Evolutionary conservation across 1,140 invertebrate species (phyloP), one percentile per base, ranked within the genome.

Genomic region (Scaptodrosophila lebanonensis): DNA sequence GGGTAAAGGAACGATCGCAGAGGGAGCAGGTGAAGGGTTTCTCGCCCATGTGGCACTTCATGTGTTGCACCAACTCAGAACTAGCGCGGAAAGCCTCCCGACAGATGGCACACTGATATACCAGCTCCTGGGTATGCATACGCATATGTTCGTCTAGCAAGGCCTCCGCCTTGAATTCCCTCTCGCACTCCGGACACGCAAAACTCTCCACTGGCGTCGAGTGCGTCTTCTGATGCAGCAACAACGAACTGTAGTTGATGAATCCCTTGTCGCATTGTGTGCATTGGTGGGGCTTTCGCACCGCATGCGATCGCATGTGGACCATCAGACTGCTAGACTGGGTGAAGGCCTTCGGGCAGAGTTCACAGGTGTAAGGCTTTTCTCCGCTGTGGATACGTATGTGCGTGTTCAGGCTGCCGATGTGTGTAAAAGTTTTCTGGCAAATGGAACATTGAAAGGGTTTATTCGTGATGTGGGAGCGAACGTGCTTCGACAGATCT

Each of bases 391-490:
- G 96, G 50, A 96, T 96, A 7, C 96, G 90, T 35, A 96, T 87
- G 79, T 98, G 96, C 8, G 93, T 92, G 39, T 93, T 92, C 1
- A 96, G 89, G 83, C 95, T 95, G 64, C 92, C 92, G 44, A 92
- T 93, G 82, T 93, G 93, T 1, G 93, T 93, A 47, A 88, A 88
- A 8, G 75, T 69, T 59, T 88, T 87, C 29, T 87, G 68, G 62
- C 87, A 88, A 30, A 87, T 83, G 16, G 76, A 73, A 70, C 88
- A 88, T 42, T 85, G 83, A 47, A 86, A 86, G 3, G 84, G 84
- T 88, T 90, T 90, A 86, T 90, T 90, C 79, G 90, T 89, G 17
- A 89, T 88, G 61, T 90, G 89, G 0, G 84, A 82, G 0, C 89
- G 84, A 1, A 86, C 75, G 54, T 91, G 90, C 69, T 91, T 90